These are phyloP conservation scores for Thecophora atra DNA, from an alignment of 2,888 invertebrate genomes.

Conservation along the genomic window DNA sequence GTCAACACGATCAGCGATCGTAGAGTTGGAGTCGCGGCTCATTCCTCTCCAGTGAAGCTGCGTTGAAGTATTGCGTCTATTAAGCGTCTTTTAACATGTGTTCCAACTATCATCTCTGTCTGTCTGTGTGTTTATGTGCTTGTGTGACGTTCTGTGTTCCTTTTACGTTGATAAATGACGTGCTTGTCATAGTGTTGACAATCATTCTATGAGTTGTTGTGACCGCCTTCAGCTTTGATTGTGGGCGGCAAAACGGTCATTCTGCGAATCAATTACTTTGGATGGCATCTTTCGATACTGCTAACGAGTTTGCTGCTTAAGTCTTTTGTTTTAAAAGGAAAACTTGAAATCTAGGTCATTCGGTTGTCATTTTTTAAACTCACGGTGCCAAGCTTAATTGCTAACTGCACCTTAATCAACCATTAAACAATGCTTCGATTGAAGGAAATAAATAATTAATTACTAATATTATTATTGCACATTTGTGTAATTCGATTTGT, in stretches of 20 bases:
- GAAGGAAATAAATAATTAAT: no score
- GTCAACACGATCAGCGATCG: constrained; percentile 35
- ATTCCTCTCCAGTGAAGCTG: neutral
- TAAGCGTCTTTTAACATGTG: constrained; percentile 11
- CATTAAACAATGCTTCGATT: no score
- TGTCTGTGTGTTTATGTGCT: neutral
- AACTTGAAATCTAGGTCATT: neutral
- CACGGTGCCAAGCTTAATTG: no score
- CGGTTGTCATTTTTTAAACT: neutral
- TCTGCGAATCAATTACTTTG: constrained; percentile 19
- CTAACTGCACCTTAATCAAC: no score
- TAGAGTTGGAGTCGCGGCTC: neutral
- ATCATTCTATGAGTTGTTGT: constrained; percentile 16
- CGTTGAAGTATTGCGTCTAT: constrained; percentile 21
- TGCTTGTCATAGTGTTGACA: constrained; percentile 32
- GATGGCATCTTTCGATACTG: neutral
- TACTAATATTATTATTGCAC: no score
- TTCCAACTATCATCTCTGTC: neutral
- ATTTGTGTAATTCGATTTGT: no score
- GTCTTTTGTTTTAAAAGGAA: constrained; percentile 1
- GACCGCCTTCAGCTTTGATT: neutral
- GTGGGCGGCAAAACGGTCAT: constrained; percentile 18
- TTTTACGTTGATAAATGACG: constrained; percentile 31
- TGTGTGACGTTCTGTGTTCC: neutral
- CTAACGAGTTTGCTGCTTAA: constrained; percentile 11